These are phyloP conservation scores for Chironomus tentans DNA, from an alignment of 2,888 invertebrate genomes.

Conservation along the genomic window DNA sequence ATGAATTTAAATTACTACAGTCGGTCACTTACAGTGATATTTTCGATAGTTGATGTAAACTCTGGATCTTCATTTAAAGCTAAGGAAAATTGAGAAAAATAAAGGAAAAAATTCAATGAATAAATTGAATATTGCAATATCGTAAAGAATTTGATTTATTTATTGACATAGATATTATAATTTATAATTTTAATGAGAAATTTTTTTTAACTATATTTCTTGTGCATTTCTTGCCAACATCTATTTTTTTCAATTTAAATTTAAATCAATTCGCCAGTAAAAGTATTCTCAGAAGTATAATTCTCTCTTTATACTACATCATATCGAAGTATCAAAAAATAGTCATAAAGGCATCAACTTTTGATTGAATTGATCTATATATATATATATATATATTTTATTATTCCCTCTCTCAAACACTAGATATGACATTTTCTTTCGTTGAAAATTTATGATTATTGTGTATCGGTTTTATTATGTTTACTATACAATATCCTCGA, in stretches of 20 bases:
- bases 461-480: conserved; percentile 26
- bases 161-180: background rate
- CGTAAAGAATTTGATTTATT: background rate
- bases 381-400: background rate
- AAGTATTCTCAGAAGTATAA: background rate
- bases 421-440: background rate
- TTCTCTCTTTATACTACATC: background rate
- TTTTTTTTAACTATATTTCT: too few species aligned
- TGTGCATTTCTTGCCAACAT: background rate
- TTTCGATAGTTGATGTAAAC: conserved; percentile 83
- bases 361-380: conserved; percentile 21
- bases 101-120: conserved; percentile 10
- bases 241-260: conserved; percentile 11
- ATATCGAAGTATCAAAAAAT: background rate
- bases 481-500: conserved; percentile 22
- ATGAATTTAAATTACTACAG: conserved; percentile 49
- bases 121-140: conserved; percentile 6
- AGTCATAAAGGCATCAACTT: conserved; percentile 10
- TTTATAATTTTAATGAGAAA: background rate
- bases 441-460: conserved; percentile 22
- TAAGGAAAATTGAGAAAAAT: conserved; percentile 43
- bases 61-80: conserved; percentile 72
- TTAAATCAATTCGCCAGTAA: background rate
- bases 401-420: background rate
- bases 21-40: conserved; percentile 66